Evolutionary conservation across 2,113 vertebrate species (phyloP), one percentile per base, ranked within the genome.

Genomic region (Thermophis baileyi): DNA sequence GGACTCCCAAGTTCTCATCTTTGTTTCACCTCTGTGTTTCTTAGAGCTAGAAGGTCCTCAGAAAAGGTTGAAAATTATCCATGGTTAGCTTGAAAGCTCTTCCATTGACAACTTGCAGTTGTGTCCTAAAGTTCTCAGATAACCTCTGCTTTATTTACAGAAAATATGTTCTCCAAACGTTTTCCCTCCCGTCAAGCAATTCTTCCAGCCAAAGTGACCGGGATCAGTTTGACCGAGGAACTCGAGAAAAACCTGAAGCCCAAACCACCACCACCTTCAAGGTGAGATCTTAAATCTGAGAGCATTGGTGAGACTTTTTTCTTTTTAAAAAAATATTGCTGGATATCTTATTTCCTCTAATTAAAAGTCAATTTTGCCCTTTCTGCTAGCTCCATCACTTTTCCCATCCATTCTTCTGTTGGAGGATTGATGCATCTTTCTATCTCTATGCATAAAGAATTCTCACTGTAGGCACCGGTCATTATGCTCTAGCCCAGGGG

Each of bases 191-290:
- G 94, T 91, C 96, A 96, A 57, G 24, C 89, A 24, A 89, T 95
- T 74, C 95, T 94, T 57, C 95, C 97, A 27, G 88, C 96, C 92
- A 97, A 95, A 95, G 94, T 92, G 40, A 95, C 94, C 69, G 93
- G 93, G 16, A 85, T 94, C 89, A 93, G 69, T 93, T 92, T 95
- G n/a, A 95, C 90, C 1, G 95, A 97, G 47, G 96, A 97, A n/a
- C 63, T 93, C 0, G 89, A 90, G 89, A 95, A 95, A 93, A 93
- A 27, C 54, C 57, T 88, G 22, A 94, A 24, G 8, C 89, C 88
- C 8, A 97, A 92, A 85, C 94, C 51, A n/a, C 94, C 51, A 24
- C 25, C n/a, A 12, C 44, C 89, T 53, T 94, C 94, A 47, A 95
- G 96, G 95, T 97, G 95, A 89, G 60, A 1, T 9, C 0, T 44